Conservation (phyloP, 2,113 vertebrate species). For the Stegostoma tigrinum region DNA sequence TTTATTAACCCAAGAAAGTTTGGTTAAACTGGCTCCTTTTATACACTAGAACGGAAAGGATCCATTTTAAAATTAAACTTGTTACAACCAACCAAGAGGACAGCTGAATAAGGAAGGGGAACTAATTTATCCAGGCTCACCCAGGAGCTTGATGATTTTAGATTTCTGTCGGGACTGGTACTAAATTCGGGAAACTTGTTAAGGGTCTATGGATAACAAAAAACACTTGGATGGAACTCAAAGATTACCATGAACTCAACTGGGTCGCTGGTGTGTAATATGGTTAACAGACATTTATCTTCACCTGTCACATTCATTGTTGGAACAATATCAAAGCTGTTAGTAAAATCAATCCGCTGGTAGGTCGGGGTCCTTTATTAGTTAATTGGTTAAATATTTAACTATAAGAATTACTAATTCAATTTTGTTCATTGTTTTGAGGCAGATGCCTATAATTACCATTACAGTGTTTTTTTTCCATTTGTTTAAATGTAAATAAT, state of each 20-base stretch:
- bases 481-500: constrained; percentile 9
- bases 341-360: neutral
- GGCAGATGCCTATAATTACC: neutral
- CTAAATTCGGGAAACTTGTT: too few relatives aligned
- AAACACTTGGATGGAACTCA: neutral
- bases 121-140: too few relatives aligned
- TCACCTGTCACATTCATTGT: neutral
- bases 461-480: neutral
- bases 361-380: neutral
- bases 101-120: too few relatives aligned
- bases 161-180: too few relatives aligned
- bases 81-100: too few relatives aligned
- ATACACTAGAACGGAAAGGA: too few relatives aligned
- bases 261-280: neutral
- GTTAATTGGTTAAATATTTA: constrained; percentile 13
- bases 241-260: neutral
- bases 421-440: constrained; percentile 12
- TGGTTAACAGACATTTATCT: neutral
- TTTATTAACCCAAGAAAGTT: too few relatives aligned
- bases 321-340: too few relatives aligned
- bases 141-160: too few relatives aligned
- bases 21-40: too few relatives aligned
- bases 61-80: too few relatives aligned
- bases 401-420: neutral
- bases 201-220: too few relatives aligned